Evolutionary conservation across 2,797 vertebrate species (phyloP).

Genomic region (Cirrhinus mrigala): DNA sequence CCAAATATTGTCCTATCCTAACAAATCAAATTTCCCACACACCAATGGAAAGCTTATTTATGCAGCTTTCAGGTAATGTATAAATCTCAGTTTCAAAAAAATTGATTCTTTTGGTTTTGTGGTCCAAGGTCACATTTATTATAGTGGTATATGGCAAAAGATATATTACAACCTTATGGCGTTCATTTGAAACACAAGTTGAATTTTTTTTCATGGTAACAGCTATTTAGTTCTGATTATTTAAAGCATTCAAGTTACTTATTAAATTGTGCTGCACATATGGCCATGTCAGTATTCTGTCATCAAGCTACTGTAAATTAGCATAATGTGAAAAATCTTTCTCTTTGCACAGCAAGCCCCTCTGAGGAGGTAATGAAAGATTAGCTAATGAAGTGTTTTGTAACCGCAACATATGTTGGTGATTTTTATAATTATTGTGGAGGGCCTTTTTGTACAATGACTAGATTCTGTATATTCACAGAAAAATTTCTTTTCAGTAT

Average conservation of each 20-base stretch:
- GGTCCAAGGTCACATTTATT: too few species aligned
- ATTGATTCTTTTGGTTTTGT: too few species aligned
- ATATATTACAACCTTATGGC: background rate
- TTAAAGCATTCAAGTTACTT: background rate
- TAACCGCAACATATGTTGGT: background rate
- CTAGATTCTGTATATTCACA: background rate
- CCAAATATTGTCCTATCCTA: too few species aligned
- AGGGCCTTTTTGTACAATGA: background rate
- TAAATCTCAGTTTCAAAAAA: too few species aligned
- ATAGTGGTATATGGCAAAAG: background rate
- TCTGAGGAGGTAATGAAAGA: constrained; percentile 11
- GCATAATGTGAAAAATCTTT: constrained; percentile 4
- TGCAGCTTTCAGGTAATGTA: too few species aligned
- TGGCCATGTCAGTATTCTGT: constrained; percentile 7
- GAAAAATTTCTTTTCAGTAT: background rate
- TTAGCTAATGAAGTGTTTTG: constrained; percentile 24
- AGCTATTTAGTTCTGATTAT: background rate
- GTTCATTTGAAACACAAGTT: background rate
- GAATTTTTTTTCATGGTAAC: background rate
- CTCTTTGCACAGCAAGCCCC: background rate
- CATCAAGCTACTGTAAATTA: constrained; percentile 8
- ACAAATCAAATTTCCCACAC: too few species aligned
- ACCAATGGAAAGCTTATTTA: too few species aligned
- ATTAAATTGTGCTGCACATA: constrained; percentile 22
- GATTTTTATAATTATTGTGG: background rate